These are phyloP conservation scores for Miichthys miiuy DNA, from an alignment of 2,797 vertebrate species.

Conservation along the genomic window DNA sequence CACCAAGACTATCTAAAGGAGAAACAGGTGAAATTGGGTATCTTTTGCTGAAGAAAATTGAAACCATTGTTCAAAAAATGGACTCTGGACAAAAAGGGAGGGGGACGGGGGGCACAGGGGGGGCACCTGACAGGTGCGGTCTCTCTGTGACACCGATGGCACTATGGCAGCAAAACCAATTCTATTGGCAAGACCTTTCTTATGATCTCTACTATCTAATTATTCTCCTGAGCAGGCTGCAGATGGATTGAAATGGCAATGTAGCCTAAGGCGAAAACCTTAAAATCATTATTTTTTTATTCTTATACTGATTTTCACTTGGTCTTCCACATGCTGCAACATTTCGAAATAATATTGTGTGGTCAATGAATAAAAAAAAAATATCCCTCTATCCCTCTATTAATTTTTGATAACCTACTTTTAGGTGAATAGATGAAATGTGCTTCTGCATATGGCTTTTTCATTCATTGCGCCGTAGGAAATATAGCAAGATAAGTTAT, in stretches of 20 bases:
- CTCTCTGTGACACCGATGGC: conserved; percentile 12
- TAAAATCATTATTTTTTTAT: conserved; percentile 4
- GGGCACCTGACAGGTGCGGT: conserved; percentile 31
- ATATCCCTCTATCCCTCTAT: not conserved
- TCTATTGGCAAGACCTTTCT: conserved; percentile 39
- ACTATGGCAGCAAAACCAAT: conserved; percentile 40
- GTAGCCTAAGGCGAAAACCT: conserved; percentile 32
- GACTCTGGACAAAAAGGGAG: not conserved
- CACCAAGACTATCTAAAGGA: not conserved
- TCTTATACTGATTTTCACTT: not conserved
- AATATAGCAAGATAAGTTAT: not conserved
- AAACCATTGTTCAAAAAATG: not conserved
- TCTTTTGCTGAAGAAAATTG: not conserved
- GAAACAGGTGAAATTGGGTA: not conserved
- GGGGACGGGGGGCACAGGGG: not conserved
- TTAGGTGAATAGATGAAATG: not conserved
- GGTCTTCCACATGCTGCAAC: not conserved
- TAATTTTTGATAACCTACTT: not conserved
- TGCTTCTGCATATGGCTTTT: not conserved
- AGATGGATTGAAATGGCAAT: conserved; percentile 36
- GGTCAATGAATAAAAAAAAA: not conserved
- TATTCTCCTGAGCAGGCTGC: conserved; percentile 32
- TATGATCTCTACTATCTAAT: conserved; percentile 45
- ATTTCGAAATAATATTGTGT: not conserved
- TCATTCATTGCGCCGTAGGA: not conserved